A percentile compares a stretch with the other conserved stretches of the same genome.
Conservation (phyloP, 2,797 vertebrate genomes). For the Corythornis leucogaster region DNA sequence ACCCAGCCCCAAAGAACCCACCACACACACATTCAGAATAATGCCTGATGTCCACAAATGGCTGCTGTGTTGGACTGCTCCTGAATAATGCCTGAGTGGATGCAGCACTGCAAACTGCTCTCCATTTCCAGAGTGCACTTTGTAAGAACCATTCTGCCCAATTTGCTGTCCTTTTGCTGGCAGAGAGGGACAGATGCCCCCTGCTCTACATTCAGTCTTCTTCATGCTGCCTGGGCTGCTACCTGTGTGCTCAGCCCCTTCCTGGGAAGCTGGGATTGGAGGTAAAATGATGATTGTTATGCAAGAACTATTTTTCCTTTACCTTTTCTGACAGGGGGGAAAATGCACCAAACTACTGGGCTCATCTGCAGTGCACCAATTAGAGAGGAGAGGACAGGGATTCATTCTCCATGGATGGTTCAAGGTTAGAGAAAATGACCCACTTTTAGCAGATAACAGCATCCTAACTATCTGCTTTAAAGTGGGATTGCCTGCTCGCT, state of each 20-base stretch:
- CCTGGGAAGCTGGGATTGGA: neutral
- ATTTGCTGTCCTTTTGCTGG: slow-evolving; percentile 3
- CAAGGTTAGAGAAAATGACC: slow-evolving; percentile 68
- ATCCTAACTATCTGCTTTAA: slow-evolving; percentile 58
- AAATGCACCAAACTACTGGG: neutral
- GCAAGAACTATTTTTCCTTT: neutral
- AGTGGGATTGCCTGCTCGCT: slow-evolving; percentile 36
- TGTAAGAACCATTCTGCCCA: slow-evolving; percentile 9
- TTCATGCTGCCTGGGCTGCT: neutral
- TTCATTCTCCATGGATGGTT: slow-evolving; percentile 15
- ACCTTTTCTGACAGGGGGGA: neutral
- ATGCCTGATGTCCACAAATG: slow-evolving; percentile 1
- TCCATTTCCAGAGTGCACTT: slow-evolving; percentile 8
- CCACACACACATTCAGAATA: neutral
- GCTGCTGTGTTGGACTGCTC: slow-evolving; percentile 28
- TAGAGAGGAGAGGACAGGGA: slow-evolving; percentile 29
- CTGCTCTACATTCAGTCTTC: neutral
- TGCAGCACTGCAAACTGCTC: slow-evolving; percentile 20
- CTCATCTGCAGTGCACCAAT: neutral
- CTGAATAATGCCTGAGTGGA: slow-evolving; percentile 16
- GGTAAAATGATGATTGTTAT: neutral
- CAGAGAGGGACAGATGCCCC: neutral
- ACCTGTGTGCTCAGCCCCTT: neutral
- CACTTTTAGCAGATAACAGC: slow-evolving; percentile 60
- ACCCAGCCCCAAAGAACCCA: neutral